phyloP scores from a whole-genome alignment of 2,797 vertebrate genomes.

The Poeciliopsis turneri region DNA sequence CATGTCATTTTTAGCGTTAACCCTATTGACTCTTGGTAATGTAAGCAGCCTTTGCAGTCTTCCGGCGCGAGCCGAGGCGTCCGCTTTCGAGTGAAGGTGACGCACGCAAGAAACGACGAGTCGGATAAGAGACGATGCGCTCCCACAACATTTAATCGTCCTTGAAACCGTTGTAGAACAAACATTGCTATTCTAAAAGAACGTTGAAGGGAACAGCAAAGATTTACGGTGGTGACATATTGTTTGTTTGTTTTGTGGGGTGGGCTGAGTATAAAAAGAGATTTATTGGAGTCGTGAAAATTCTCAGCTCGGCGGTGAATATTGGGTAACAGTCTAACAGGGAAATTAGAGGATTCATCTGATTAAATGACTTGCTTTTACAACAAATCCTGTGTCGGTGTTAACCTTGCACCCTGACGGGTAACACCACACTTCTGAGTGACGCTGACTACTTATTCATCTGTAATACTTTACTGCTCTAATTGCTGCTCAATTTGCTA shows the following conservation, averaged over 20 bases:
- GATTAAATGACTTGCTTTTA: not conserved
- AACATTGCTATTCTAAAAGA: conserved; percentile 9
- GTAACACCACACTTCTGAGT: too few species aligned
- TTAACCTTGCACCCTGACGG: not conserved
- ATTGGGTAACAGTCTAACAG: conserved; percentile 20
- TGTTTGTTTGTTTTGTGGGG: not conserved
- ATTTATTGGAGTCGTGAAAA: conserved; percentile 45
- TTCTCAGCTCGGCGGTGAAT: conserved; percentile 44
- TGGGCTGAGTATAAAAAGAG: conserved; percentile 10
- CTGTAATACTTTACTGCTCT: not conserved
- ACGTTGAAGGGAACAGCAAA: not conserved
- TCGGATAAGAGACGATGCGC: conserved; percentile 12
- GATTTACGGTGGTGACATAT: conserved; percentile 28
- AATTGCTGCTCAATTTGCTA: not conserved
- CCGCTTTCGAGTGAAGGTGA: conserved; percentile 13
- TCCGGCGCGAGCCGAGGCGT: conserved; percentile 4
- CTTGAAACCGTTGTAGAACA: not conserved
- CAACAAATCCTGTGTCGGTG: not conserved
- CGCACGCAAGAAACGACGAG: conserved; percentile 2
- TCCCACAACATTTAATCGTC: conserved; percentile 4
- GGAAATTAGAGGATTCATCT: not conserved
- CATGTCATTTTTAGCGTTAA: conserved; percentile 51
- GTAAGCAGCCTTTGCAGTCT: not conserved
- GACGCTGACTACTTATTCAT: not conserved
- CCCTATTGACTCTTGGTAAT: conserved; percentile 17